A percentile compares a stretch with the other conserved stretches of the same genome.
These are phyloP conservation scores for Antheraea mylitta DNA, from an alignment of 1,140 invertebrate genomes.

Conservation along the genomic window DNA sequence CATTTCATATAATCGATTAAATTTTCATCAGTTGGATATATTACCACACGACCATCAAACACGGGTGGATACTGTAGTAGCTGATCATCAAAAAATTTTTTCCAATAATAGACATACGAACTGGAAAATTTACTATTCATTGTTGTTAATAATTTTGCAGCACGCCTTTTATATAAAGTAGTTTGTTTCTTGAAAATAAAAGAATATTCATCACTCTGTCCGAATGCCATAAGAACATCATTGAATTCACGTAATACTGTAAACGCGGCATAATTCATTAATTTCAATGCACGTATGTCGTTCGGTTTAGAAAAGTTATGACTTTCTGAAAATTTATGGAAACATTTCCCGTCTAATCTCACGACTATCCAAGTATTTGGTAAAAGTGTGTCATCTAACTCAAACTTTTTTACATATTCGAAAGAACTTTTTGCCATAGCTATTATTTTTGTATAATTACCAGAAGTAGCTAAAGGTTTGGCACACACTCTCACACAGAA, in stretches of 20 bases:
- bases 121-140: slow-evolving; percentile 94
- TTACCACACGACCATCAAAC: slow-evolving; percentile 93
- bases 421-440: slow-evolving; percentile 89
- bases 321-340: slow-evolving; percentile 92
- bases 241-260: slow-evolving; percentile 92
- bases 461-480: neutral
- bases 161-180: slow-evolving; percentile 88
- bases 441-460: slow-evolving; percentile 1
- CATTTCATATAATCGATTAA: slow-evolving; percentile 96
- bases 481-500: neutral
- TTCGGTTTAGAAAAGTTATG: slow-evolving; percentile 97
- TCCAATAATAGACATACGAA: slow-evolving; percentile 94
- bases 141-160: slow-evolving; percentile 90
- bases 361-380: slow-evolving; percentile 96
- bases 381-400: slow-evolving; percentile 88
- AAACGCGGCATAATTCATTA: slow-evolving; percentile 94
- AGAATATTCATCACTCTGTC: slow-evolving; percentile 98
- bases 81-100: slow-evolving; percentile 85
- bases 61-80: slow-evolving; percentile 90
- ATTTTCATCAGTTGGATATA: slow-evolving; percentile 94
- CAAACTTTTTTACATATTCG: slow-evolving; percentile 92
- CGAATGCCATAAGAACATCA: slow-evolving; percentile 92
- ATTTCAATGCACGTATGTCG: slow-evolving; percentile 87
- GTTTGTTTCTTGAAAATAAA: slow-evolving; percentile 93
- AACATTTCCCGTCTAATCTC: slow-evolving; percentile 94